Base-by-base conservation (phyloP, 2,888 invertebrate species). In the Drosophila aldrichi region DNA sequence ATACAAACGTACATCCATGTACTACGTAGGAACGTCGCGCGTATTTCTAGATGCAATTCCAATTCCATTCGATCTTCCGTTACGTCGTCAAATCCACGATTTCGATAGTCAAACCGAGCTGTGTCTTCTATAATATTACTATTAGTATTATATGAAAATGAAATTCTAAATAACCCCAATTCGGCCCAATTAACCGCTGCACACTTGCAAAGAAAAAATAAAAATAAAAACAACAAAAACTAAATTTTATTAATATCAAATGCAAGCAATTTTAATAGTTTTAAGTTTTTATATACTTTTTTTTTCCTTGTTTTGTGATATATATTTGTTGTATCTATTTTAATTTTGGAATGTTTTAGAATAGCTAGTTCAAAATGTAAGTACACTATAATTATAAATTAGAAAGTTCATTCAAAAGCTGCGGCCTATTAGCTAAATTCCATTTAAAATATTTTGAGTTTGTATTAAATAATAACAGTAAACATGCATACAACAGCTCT, bases 61-160 rank as follows among this genome's bases (percentile, higher is more conserved):
- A 64, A 63, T 62, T 73, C 69, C 74, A 78, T 65, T 69, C 76
- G 65, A 61, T 78, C 57, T 84, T 87, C 68, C 69, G 72, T 78
- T 84, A 65, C 80, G 75, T 73, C 84, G 82, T 89, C 86, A 87
- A 87, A 87, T 87, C 89, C 86, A 76, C 78, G 86, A 88, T 78
- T 72, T 87, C 86, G 88, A 87, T 88, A 68, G 75, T 79, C 85
- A 87, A 89, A 78, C 88, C 69, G 70, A 70, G 66, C 68, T 59
- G 69, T 71, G 68, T 78, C 41, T 63, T 41, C 25, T 43, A 44
- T 38, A 64, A 52, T 20, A 48, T 34, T 62, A 68, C 36, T 68
- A 60, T 43, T 70, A 49, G 59, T 49, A 54, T 60, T 70, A 58
- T 57, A 56, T 43, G 36, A 61, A 54, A 61, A 48, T 46, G 3